Evolutionary conservation across 2,113 vertebrate genomes (phyloP), one percentile per base, ranked within the genome.

Genomic region (Pionites leucogaster): DNA sequence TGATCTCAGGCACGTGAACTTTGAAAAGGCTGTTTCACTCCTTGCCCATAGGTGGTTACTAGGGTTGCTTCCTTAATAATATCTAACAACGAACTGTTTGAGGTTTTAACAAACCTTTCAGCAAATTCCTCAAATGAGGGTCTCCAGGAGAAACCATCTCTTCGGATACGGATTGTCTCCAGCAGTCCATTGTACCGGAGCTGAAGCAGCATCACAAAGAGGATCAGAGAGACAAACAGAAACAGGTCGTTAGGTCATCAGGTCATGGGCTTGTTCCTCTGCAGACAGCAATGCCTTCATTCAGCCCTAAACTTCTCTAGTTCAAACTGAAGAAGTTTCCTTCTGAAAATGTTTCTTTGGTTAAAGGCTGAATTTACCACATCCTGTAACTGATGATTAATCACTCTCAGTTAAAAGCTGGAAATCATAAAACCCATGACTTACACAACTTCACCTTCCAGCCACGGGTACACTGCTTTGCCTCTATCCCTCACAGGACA

Each of bases 91-190:
- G 17, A 93, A 83, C 19, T 70, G 19, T 83, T n/a, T 37, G 42
- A 82, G 6, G 11, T 62, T 94, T 92, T 63, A 91, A 85, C 75
- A 89, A 87, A 98, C 98, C 97, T 97, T 94, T 97, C 95, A 62
- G 94, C 94, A 95, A 98, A 98, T 82, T 98, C 98, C 76, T 96
- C 95, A 94, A 98, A 98, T 13, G 94, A 93, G 2, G 98, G 98
- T 86, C 98, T 96, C 98, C 98, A 98, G 29, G 98, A 98, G 91
- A 98, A 98, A 42, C 98, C 98, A 24, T 98, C 97, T 95, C 96
- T 98, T 74, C 98, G 97, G 94, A 98, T 98, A 50, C 97, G 96
- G 76, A 98, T 97, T 23, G 98, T 98, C 93, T 98, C 98, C 92
- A 98, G 93, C 55, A 98, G 83, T 35, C 98, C 98, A 4, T 98